phyloP scores from a whole-genome alignment of 2,888 invertebrate genomes.

The Mechanitis messenoides region DNA sequence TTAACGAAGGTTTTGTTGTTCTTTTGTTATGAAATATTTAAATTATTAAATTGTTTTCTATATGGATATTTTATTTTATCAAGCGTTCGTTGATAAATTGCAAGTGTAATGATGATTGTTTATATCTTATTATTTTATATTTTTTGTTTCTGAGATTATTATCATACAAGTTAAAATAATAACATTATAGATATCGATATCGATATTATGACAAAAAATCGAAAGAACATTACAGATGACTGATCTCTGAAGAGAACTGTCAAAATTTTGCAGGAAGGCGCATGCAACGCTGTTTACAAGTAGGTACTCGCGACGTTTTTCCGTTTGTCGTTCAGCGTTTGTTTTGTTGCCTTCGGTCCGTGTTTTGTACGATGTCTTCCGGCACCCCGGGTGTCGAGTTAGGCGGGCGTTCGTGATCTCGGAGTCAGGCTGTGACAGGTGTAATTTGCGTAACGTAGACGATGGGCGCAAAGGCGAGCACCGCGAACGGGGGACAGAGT shows the following conservation, averaged over 20 bases:
- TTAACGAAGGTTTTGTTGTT: no score
- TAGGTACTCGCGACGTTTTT: slow-evolving; percentile 51
- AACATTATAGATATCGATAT: slow-evolving; percentile 33
- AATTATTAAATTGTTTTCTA: no score
- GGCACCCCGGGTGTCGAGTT: slow-evolving; percentile 62
- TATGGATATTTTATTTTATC: no score
- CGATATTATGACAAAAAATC: slow-evolving; percentile 27
- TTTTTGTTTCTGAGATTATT: no score
- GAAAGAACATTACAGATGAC: slow-evolving; percentile 24
- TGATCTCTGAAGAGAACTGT: slow-evolving; percentile 50
- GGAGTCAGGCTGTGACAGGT: slow-evolving; percentile 54
- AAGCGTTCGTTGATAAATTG: no score
- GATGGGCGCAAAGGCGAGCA: slow-evolving; percentile 92
- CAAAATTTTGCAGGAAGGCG: slow-evolving; percentile 73
- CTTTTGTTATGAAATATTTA: no score
- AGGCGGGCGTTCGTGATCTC: slow-evolving; percentile 66
- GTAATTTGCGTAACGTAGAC: slow-evolving; percentile 66
- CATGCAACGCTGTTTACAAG: slow-evolving; percentile 74
- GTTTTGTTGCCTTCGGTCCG: slow-evolving; percentile 45
- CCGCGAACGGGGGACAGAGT: slow-evolving; percentile 85
- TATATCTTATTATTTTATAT: no score
- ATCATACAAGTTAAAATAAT: slow-evolving; percentile 25
- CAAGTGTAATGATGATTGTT: no score
- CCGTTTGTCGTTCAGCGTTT: slow-evolving; percentile 55
- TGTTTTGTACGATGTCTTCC: slow-evolving; percentile 70